Conservation (phyloP, 2,113 vertebrate species). For the Echinops telfairi region DNA sequence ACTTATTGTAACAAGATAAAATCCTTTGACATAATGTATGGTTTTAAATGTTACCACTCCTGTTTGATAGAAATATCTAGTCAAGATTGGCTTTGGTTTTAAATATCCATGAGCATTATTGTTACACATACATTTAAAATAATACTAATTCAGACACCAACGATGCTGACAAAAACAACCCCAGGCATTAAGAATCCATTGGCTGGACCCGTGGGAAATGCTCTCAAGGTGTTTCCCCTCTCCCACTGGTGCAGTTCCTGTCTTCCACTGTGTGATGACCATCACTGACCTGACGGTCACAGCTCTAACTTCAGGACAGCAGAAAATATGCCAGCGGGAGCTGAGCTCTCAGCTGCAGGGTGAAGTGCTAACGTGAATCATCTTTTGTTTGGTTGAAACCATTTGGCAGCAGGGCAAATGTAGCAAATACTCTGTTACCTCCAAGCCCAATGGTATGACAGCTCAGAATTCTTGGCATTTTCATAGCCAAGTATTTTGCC, state of each 20-base stretch:
- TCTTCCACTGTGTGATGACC: slow-evolving; percentile 8
- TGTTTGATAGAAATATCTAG: not conserved
- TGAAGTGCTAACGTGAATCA: slow-evolving; percentile 16
- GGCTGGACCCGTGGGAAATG: not conserved
- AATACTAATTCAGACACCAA: not conserved
- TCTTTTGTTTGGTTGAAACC: not conserved
- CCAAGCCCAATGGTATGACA: not conserved
- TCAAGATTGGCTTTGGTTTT: slow-evolving; percentile 53
- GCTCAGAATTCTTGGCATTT: not conserved
- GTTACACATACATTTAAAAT: slow-evolving; percentile 40
- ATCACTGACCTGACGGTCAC: not conserved
- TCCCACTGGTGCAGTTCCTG: not conserved
- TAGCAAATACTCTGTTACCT: not conserved
- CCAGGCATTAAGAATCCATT: not conserved
- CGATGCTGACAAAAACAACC: not conserved
- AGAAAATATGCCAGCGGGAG: not conserved
- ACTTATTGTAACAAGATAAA: not conserved
- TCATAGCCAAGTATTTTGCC: not conserved
- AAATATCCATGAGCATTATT: not conserved
- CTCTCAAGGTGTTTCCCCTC: not conserved
- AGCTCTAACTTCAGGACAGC: slow-evolving; percentile 33
- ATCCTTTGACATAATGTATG: not conserved
- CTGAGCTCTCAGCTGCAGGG: not conserved
- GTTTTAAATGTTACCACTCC: not conserved
- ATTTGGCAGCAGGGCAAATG: slow-evolving; percentile 20